These are phyloP conservation scores for Formica aserva DNA, from an alignment of 2,888 invertebrate species.

Conservation along the genomic window DNA sequence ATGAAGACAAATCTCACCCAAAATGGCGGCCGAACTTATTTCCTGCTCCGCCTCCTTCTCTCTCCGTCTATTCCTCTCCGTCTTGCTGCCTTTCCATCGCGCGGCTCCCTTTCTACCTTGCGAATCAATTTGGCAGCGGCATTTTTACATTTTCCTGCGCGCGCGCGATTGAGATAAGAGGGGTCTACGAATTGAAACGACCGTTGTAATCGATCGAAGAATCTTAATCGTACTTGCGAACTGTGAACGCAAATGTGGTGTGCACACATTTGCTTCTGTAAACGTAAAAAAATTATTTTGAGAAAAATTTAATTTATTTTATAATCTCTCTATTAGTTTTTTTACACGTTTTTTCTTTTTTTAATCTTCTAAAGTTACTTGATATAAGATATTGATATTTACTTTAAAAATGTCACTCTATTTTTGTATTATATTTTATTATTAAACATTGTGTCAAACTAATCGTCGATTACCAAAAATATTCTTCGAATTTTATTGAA, in stretches of 20 bases:
- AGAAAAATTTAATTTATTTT: neutral
- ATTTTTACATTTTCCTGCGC: conserved; percentile 39
- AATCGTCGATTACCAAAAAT: neutral
- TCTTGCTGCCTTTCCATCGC: conserved; percentile 1
- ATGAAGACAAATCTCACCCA: conserved; percentile 85
- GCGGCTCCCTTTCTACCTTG: conserved; percentile 5
- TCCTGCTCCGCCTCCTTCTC: conserved; percentile 73
- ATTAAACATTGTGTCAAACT: neutral
- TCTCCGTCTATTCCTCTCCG: conserved; percentile 42
- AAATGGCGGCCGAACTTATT: conserved; percentile 82
- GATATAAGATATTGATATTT: neutral
- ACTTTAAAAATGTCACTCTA: neutral
- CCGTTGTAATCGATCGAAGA: conserved; percentile 2
- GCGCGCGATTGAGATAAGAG: conserved; percentile 8
- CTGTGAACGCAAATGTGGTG: neutral
- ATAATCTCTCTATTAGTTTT: neutral
- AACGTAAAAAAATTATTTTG: neutral
- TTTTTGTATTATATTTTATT: neutral
- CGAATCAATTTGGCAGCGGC: conserved; percentile 52
- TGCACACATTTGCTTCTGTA: neutral
- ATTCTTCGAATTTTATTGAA: neutral
- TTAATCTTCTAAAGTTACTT: neutral
- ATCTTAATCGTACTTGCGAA: neutral
- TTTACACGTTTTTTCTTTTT: neutral
- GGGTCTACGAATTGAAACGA: conserved; percentile 28